Evolutionary conservation across 2,113 vertebrate species (phyloP).

Genomic region (Coptodon bakossiorum): DNA sequence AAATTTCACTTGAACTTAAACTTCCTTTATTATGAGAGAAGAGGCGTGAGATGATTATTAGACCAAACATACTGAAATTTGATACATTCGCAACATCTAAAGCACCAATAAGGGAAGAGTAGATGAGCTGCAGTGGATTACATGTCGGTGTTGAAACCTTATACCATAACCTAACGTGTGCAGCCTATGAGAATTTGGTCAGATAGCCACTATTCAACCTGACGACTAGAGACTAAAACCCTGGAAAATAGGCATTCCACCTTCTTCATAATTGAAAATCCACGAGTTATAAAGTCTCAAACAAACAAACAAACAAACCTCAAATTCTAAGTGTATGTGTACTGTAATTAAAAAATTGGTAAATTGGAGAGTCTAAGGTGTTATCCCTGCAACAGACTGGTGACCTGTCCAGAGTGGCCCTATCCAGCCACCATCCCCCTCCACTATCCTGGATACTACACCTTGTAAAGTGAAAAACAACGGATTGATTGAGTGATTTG

Average conservation of each 20-base stretch:
- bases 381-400: too few relatives aligned
- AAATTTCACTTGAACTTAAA: background rate
- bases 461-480: background rate
- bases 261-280: background rate
- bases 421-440: background rate
- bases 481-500: background rate
- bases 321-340: too few relatives aligned
- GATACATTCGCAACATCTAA: background rate
- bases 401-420: too few relatives aligned
- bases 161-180: background rate
- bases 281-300: too few relatives aligned
- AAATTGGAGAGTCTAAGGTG: too few relatives aligned
- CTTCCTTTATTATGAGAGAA: background rate
- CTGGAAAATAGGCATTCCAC: background rate
- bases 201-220: background rate
- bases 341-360: too few relatives aligned
- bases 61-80: background rate
- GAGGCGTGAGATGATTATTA: background rate
- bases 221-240: background rate
- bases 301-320: too few relatives aligned
- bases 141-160: background rate
- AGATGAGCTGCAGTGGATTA: background rate
- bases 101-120: background rate
- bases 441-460: background rate
- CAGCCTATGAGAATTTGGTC: background rate